phyloP scores from a whole-genome alignment of 2,113 vertebrate species.

The Apodemus speciosus region DNA sequence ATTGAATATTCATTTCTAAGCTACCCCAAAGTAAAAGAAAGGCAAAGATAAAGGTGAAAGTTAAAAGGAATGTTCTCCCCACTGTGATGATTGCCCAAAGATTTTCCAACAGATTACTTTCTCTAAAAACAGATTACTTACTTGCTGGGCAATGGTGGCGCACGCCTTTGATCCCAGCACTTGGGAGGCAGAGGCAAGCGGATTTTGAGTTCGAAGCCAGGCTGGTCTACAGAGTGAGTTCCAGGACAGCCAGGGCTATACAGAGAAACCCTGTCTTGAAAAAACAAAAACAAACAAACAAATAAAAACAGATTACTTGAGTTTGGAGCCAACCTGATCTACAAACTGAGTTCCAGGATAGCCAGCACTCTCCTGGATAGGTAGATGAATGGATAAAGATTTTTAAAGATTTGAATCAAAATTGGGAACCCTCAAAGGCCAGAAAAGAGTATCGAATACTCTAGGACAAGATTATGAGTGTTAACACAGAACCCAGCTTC shows the following conservation, averaged over 20 bases:
- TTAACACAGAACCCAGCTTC: not conserved
- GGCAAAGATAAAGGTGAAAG: not conserved
- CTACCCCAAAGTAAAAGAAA: not conserved
- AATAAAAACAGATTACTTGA: not conserved
- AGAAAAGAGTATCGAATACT: not conserved
- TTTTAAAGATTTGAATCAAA: too few relatives aligned
- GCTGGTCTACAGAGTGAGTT: too few relatives aligned
- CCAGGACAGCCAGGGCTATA: too few relatives aligned
- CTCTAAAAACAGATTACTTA: not conserved
- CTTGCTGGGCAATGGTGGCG: too few relatives aligned
- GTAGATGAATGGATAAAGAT: too few relatives aligned
- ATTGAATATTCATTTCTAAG: not conserved
- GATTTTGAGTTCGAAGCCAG: too few relatives aligned
- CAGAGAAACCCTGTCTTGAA: too few relatives aligned
- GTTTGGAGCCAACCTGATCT: not conserved
- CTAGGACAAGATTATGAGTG: not conserved
- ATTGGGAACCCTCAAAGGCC: not conserved
- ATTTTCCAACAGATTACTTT: not conserved
- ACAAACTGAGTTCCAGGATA: not conserved
- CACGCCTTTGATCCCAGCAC: too few relatives aligned
- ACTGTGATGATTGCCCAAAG: too few relatives aligned
- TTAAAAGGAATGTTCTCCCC: not conserved
- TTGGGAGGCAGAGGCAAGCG: too few relatives aligned
- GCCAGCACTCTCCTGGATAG: too few relatives aligned
- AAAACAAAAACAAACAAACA: too few relatives aligned